Base-by-base conservation (phyloP, 2,888 invertebrate species). In the Parnassius mnemosyne region DNA sequence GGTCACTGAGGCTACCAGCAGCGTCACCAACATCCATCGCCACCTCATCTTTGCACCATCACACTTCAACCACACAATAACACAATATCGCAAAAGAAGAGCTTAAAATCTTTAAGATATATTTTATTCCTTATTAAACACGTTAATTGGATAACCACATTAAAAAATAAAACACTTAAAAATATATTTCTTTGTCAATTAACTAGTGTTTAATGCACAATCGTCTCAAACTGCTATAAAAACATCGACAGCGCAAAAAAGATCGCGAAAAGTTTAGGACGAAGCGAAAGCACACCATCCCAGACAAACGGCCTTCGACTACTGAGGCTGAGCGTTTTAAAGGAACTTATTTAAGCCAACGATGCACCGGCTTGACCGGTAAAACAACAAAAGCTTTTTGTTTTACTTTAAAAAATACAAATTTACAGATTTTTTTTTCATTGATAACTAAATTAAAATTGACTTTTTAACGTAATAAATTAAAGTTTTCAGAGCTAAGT, bases 1-100 rank as follows among this genome's bases (percentile, higher is more conserved):
- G 62, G 80, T 77, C 66, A 77, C 85, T 47, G 77, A 77, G 53
- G 79, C 74, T 78, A 80, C 80, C 78, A 87, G 73, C 77, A 87
- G 70, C 72, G 71, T 60, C 68, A 72, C 69, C 80, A 84, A 76
- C 71, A 73, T 71, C 76, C 79, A 84, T 68, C 66, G 64, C 73
- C 74, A 72, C 85, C 82, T 82, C 82, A 83, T 86, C 57, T 66
- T 63, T 65, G 51, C 69, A 79, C 71, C 71, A 78, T 71, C 73
- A 69, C 69, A 67, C 69, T 71, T 61, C 66, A 76, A 61, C 70
- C 71, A 68, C 56, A 67, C 65, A 53, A 66, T 66, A 69, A 61
- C 34, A 49, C 34, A n/a, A 56, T 10, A n/a, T 13, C 9, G 16
- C 9, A 49, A 49, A 13, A 11, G 13, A 12, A 10, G 49, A 13